These are phyloP conservation scores for Nyctibius bracteatus DNA, from an alignment of 2,113 vertebrate genomes.

Conservation along the genomic window DNA sequence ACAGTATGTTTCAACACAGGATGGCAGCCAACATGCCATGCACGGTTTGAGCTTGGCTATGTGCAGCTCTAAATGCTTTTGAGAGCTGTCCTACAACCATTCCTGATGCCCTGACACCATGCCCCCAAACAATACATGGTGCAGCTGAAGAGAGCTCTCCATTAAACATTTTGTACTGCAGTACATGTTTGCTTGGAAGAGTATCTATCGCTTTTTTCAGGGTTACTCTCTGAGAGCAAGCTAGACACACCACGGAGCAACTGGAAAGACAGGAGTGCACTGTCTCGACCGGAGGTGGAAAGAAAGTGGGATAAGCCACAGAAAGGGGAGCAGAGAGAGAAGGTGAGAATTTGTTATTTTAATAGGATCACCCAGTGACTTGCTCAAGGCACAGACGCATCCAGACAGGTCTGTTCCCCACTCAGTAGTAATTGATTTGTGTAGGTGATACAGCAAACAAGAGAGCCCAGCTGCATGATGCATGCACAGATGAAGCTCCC, in stretches of 20 bases:
- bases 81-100: neutral
- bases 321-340: neutral
- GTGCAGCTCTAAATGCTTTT: neutral
- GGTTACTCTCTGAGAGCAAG: neutral
- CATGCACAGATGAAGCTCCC: neutral
- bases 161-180: neutral
- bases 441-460: neutral
- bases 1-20: neutral
- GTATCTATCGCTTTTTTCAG: neutral
- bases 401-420: neutral
- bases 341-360: neutral
- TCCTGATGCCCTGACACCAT: neutral
- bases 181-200: neutral
- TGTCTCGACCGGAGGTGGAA: neutral
- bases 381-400: neutral
- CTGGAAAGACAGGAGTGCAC: neutral
- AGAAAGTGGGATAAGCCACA: neutral
- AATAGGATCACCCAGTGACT: neutral
- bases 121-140: neutral
- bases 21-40: neutral
- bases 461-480: neutral
- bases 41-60: neutral
- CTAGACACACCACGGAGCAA: neutral
- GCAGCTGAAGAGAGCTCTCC: neutral
- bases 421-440: neutral